These are phyloP conservation scores for Opisthocomus hoazin DNA, from an alignment of 2,113 vertebrate species.

Conservation along the genomic window DNA sequence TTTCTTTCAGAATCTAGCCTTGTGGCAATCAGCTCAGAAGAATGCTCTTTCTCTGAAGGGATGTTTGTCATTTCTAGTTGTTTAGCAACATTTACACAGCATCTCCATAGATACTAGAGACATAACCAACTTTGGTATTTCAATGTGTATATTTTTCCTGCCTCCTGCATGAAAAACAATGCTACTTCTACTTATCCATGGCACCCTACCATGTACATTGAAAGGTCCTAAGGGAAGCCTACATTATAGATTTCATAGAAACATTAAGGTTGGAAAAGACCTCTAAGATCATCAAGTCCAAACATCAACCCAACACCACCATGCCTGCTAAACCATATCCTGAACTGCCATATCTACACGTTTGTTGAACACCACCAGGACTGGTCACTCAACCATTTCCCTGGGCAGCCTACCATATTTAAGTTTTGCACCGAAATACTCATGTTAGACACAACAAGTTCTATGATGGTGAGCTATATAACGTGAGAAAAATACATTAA, in stretches of 20 bases:
- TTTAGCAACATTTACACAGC: neutral
- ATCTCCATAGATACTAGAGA: neutral
- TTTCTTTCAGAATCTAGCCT: neutral
- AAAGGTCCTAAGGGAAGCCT: neutral
- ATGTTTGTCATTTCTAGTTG: neutral
- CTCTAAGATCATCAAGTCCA: too few relatives aligned
- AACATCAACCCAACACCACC: too few relatives aligned
- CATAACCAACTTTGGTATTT: neutral
- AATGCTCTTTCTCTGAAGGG: neutral
- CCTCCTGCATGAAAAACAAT: neutral
- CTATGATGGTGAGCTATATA: neutral
- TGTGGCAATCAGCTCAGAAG: neutral
- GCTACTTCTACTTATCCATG: neutral
- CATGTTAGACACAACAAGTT: neutral
- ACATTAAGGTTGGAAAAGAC: too few relatives aligned
- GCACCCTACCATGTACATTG: rapidly evolving
- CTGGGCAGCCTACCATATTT: neutral
- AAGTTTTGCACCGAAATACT: neutral
- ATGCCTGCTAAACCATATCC: too few relatives aligned
- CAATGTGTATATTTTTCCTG: neutral
- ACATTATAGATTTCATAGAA: neutral
- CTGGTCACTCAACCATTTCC: too few relatives aligned
- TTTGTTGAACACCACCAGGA: too few relatives aligned
- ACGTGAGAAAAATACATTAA: neutral
- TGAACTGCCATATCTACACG: too few relatives aligned